Evolutionary conservation across 2,888 invertebrate genomes (phyloP).

Genomic region (Caenorhabditis doughertyi): DNA sequence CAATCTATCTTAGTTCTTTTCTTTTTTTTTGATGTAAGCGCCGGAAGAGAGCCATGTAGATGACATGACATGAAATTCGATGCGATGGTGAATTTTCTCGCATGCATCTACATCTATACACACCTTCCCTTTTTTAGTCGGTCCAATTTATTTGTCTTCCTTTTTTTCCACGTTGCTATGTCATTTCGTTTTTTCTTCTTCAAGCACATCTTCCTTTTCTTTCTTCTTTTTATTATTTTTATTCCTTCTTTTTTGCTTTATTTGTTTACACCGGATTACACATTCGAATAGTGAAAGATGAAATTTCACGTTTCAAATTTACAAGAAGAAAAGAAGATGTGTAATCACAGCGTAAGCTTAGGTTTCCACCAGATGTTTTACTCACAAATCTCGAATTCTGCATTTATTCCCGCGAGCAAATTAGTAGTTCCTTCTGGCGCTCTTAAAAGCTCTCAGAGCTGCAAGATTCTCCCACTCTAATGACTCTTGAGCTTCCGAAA

Average conservation of each 20-base stretch:
- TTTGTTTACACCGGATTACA: conserved; percentile 58
- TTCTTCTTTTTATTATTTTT: conserved; percentile 18
- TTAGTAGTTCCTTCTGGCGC: conserved; percentile 28
- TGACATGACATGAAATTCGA: conserved; percentile 60
- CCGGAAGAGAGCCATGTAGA: conserved; percentile 48
- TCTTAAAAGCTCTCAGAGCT: conserved; percentile 15
- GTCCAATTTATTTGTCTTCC: conserved; percentile 44
- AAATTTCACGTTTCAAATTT: conserved; percentile 52
- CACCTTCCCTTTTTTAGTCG: conserved; percentile 45
- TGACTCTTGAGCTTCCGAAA: conserved; percentile 48
- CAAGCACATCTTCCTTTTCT: conserved; percentile 26
- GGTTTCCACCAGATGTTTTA: conserved; percentile 56
- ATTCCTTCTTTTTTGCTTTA: conserved; percentile 25
- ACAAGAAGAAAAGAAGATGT: conserved; percentile 33
- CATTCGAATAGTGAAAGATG: conserved; percentile 45
- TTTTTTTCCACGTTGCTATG: conserved; percentile 48
- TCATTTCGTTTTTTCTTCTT: conserved; percentile 26
- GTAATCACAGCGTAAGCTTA: conserved; percentile 29
- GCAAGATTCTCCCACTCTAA: conserved; percentile 54
- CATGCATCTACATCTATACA: conserved; percentile 51
- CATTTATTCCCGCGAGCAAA: conserved; percentile 40
- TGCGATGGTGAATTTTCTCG: conserved; percentile 57
- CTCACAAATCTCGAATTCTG: conserved; percentile 44
- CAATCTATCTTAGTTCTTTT: conserved; percentile 7
- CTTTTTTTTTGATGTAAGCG: conserved; percentile 24